These are phyloP conservation scores for Rhabdornis inornatus DNA, from an alignment of 2,113 vertebrate species.

Conservation along the genomic window DNA sequence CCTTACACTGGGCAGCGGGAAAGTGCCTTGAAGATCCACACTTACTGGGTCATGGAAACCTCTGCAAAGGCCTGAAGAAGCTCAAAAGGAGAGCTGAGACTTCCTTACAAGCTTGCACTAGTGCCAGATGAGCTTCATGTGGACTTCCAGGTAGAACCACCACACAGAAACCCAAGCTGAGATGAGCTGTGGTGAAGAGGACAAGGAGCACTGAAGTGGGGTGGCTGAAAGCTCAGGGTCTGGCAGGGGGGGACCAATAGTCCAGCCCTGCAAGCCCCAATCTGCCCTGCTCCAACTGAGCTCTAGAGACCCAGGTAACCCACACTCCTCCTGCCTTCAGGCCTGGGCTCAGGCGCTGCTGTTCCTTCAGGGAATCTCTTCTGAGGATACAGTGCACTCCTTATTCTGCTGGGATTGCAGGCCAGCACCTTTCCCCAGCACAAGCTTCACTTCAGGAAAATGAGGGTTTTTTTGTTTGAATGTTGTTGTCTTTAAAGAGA, in stretches of 20 bases:
- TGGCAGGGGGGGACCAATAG: not conserved
- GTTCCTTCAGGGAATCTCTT: not conserved
- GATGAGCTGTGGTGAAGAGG: not conserved
- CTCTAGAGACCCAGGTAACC: not conserved
- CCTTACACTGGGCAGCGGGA: not conserved
- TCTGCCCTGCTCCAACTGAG: not conserved
- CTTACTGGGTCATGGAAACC: accelerated
- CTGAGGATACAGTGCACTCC: not conserved
- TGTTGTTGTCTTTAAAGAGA: slow-evolving; percentile 44
- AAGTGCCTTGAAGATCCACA: accelerated
- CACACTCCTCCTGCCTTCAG: not conserved
- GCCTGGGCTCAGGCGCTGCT: not conserved
- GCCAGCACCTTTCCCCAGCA: not conserved
- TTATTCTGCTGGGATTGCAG: not conserved
- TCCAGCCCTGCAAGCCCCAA: not conserved
- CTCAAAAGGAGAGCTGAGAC: not conserved
- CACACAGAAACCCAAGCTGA: not conserved
- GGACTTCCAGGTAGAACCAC: not conserved
- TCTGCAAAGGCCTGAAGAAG: not conserved
- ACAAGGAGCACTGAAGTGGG: not conserved
- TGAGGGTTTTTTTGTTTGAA: not conserved
- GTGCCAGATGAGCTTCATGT: not conserved
- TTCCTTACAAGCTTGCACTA: accelerated
- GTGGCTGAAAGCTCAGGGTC: not conserved
- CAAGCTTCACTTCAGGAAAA: slow-evolving; percentile 46